Base-by-base conservation (phyloP, 1,140 invertebrate species). In the Ceratosolen solmsi region DNA sequence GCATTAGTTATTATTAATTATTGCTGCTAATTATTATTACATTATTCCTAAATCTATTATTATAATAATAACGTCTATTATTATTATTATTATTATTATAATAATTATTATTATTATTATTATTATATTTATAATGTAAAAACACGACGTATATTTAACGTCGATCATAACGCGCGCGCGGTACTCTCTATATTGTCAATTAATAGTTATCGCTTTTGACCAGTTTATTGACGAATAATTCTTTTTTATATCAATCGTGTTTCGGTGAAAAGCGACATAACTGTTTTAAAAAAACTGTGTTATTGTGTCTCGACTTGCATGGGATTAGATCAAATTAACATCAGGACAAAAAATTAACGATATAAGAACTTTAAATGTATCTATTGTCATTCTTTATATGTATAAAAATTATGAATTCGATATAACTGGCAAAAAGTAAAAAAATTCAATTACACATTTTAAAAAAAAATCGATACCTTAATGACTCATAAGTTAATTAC, bases 171-270 rank as follows among this genome's bases (percentile, higher is more conserved):
- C 76, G 72, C 82, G 71, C 82, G 72, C 71, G 73, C 36, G 41
- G 58, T 76, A 80, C 33, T 54, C 25, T 86, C 86, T 89, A 89
- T 83, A 86, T 86, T 86, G 85, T 79, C 58, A 79, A 79, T 87
- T 85, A 88, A 89, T 87, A 89, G 87, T 88, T 88, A 89, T 89
- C 84, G 87, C 88, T 87, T 89, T 89, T 87, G 87, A 89, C 75
- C 60, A 54, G 78, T 83, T 80, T 63, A 83, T 76, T 80, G 63
- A 76, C 54, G 22, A n/a, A 83, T 49, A 79, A 30, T 78, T 71
- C 25, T 73, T 51, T 68, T 79, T 27, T 78, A 79, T 65, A 82
- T 82, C 68, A 83, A 84, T 85, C 84, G 60, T 81, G 82, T 84
- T 84, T 89, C 83, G 83, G 84, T 84, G 83, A 56, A 79, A 79